A percentile compares a stretch with the other conserved stretches of the same genome.
phyloP scores from a whole-genome alignment of 2,797 vertebrate species.

The Gallinago solitaria region DNA sequence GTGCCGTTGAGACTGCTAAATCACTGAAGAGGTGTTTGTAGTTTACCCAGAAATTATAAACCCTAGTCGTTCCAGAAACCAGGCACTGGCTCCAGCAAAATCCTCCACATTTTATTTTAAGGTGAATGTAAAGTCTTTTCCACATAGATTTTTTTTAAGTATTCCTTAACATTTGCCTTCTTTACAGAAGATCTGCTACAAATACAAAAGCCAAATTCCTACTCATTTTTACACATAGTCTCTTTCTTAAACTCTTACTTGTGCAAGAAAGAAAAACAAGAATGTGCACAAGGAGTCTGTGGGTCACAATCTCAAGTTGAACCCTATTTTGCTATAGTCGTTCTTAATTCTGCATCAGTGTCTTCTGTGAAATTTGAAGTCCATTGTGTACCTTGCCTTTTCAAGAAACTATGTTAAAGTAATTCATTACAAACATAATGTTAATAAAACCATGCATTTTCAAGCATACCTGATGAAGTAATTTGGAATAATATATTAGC shows the following conservation, averaged over 20 bases:
- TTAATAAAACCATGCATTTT: not conserved
- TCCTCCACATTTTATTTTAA: accelerated
- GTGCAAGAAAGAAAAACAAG: not conserved
- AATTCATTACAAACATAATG: not conserved
- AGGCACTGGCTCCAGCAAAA: not conserved
- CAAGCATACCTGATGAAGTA: not conserved
- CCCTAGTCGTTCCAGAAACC: not conserved
- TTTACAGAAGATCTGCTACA: not conserved
- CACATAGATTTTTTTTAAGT: not conserved
- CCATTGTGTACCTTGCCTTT: not conserved
- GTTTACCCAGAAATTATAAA: not conserved
- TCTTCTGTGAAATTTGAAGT: not conserved
- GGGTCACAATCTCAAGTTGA: not conserved
- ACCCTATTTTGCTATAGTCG: not conserved
- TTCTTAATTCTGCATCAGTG: not conserved
- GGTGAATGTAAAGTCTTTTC: not conserved
- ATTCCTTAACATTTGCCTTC: not conserved
- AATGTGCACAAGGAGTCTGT: not conserved
- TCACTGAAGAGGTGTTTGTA: not conserved
- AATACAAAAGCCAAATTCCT: not conserved
- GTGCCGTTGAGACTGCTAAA: not conserved
- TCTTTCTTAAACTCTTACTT: not conserved
- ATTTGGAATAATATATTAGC: not conserved
- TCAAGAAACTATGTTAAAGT: not conserved
- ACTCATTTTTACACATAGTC: not conserved